These are phyloP conservation scores for Carposina sasakii DNA, from an alignment of 1,140 invertebrate species.

Conservation along the genomic window DNA sequence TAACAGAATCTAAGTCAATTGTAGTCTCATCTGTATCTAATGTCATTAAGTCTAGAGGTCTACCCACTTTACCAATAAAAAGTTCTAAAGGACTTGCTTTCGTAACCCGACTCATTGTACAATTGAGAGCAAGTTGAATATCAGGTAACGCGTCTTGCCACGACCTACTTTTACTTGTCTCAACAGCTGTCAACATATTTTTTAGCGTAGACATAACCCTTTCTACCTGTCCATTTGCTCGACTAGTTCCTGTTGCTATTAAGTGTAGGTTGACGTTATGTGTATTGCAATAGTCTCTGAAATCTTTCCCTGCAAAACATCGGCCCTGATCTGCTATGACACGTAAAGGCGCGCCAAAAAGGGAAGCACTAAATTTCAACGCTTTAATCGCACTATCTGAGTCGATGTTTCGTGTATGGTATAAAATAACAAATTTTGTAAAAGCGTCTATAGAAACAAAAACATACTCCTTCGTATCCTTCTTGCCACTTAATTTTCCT, in stretches of 20 bases:
- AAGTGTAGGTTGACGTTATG: slow-evolving; percentile 24
- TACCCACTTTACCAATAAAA: slow-evolving; percentile 35
- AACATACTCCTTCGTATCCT: no score
- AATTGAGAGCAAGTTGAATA: slow-evolving; percentile 39
- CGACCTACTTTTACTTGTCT: slow-evolving; percentile 21
- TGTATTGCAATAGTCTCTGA: slow-evolving; percentile 29
- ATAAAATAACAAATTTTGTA: slow-evolving; percentile 23
- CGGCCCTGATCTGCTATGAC: slow-evolving; percentile 37
- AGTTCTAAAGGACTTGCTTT: slow-evolving; percentile 37
- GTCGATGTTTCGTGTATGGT: slow-evolving; percentile 23
- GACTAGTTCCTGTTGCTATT: slow-evolving; percentile 25
- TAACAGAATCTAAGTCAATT: neutral
- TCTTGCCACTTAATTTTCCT: no score
- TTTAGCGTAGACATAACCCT: slow-evolving; percentile 29
- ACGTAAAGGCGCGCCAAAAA: slow-evolving; percentile 29
- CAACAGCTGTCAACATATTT: slow-evolving; percentile 25
- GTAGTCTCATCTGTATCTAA: slow-evolving; percentile 1
- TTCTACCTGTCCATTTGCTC: slow-evolving; percentile 34
- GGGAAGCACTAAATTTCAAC: slow-evolving; percentile 11
- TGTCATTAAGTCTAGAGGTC: slow-evolving; percentile 28
- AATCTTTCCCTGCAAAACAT: slow-evolving; percentile 30
- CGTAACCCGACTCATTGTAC: slow-evolving; percentile 32
- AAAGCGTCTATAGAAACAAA: no score
- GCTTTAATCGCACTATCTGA: slow-evolving; percentile 6
- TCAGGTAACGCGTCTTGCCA: slow-evolving; percentile 34